A percentile compares a stretch with the other conserved stretches of the same genome.
Evolutionary conservation across 1,140 invertebrate genomes (phyloP).

Genomic region (Drosophila watanabei): DNA sequence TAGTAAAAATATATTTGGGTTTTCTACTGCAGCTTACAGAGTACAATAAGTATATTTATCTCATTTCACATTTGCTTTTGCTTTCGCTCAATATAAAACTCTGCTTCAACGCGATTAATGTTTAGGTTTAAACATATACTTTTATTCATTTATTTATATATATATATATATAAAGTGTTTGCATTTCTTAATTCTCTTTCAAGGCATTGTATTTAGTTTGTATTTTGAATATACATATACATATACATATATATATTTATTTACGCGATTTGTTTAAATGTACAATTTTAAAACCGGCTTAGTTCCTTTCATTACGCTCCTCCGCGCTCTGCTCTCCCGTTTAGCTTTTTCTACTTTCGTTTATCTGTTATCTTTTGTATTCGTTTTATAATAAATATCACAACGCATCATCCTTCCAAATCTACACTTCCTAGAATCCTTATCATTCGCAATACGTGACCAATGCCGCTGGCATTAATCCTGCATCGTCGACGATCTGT

Average conservation of each 20-base stretch:
- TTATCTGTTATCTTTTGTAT: constrained; percentile 56
- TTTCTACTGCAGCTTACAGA: constrained; percentile 74
- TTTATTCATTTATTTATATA: constrained; percentile 37
- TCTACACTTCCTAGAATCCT: constrained; percentile 42
- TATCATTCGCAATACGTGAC: constrained; percentile 29
- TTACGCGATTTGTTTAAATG: constrained; percentile 68
- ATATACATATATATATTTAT: constrained; percentile 33
- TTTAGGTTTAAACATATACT: constrained; percentile 55
- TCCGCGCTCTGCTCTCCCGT: constrained; percentile 14
- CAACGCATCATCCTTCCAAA: constrained; percentile 81
- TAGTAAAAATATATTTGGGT: constrained; percentile 84
- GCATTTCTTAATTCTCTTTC: constrained; percentile 74
- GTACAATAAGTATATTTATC: constrained; percentile 56
- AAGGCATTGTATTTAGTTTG: constrained; percentile 76
- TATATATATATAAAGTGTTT: constrained; percentile 64
- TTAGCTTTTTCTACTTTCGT: constrained; percentile 35
- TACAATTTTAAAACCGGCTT: constrained; percentile 83
- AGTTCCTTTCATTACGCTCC: constrained; percentile 77
- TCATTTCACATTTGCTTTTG: constrained; percentile 59
- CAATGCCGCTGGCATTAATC: constrained; percentile 51
- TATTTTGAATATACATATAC: constrained; percentile 38
- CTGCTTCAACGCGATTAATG: constrained; percentile 48
- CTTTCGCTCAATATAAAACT: constrained; percentile 54
- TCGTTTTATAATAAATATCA: constrained; percentile 85
- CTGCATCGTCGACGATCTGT: constrained; percentile 40